These are phyloP conservation scores for Cylas formicarius DNA, from an alignment of 1,140 invertebrate genomes.

Conservation along the genomic window DNA sequence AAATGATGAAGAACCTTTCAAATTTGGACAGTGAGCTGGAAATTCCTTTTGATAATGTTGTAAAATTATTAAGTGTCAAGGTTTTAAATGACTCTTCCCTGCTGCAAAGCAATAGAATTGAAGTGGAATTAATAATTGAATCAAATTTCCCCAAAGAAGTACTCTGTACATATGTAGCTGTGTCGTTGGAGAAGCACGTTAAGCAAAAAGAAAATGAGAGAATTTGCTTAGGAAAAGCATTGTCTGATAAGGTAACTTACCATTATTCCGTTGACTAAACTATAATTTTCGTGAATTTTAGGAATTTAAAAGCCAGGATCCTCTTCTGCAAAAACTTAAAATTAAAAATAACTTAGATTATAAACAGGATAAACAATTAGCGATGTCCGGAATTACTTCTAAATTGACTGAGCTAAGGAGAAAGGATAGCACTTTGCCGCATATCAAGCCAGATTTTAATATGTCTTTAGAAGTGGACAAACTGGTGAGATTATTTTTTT, in stretches of 20 bases:
- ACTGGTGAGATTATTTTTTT: no score
- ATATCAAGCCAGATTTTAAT: constrained; percentile 54
- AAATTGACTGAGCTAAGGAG: constrained; percentile 45
- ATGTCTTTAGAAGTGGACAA: constrained; percentile 50
- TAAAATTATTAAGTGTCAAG: constrained; percentile 46
- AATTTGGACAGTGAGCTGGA: constrained; percentile 41
- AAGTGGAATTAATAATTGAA: constrained; percentile 50
- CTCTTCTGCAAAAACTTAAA: constrained; percentile 52
- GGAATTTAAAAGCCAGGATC: constrained; percentile 53
- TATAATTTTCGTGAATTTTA: neutral
- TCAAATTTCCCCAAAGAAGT: constrained; percentile 54
- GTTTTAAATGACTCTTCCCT: constrained; percentile 44
- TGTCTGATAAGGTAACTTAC: constrained; percentile 34
- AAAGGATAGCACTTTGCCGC: constrained; percentile 36
- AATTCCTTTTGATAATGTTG: constrained; percentile 42
- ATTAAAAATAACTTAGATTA: constrained; percentile 66
- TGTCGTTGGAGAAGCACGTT: constrained; percentile 43
- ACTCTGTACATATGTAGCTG: constrained; percentile 45
- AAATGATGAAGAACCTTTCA: constrained; percentile 62
- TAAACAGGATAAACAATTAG: constrained; percentile 70
- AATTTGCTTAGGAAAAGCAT: constrained; percentile 19
- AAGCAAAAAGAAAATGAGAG: constrained; percentile 25
- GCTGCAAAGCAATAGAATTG: constrained; percentile 51
- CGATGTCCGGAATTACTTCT: constrained; percentile 57
- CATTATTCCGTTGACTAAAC: neutral